Evolutionary conservation across 2,113 vertebrate species (phyloP).

Genomic region (Stegostoma tigrinum): DNA sequence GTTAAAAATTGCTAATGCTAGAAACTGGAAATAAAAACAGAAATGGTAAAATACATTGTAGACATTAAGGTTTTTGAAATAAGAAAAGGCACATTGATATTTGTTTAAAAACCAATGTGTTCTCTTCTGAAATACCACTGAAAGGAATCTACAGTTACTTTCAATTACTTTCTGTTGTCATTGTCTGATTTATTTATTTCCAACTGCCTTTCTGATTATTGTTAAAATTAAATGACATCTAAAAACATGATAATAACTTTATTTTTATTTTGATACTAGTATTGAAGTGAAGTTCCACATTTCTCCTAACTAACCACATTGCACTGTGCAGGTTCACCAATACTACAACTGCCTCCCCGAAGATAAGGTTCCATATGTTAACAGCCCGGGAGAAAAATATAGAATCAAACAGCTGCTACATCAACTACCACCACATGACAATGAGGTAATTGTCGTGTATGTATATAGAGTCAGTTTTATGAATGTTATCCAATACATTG

Average conservation of each 20-base stretch:
- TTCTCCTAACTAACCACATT: background rate
- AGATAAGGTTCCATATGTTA: slow-evolving; percentile 96
- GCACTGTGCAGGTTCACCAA: slow-evolving; percentile 76
- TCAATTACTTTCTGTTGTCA: background rate
- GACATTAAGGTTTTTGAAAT: background rate
- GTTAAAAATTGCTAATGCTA: background rate
- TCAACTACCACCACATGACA: slow-evolving; percentile 95
- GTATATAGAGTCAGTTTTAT: background rate
- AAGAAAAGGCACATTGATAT: background rate
- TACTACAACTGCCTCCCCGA: slow-evolving; percentile 96
- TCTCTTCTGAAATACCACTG: background rate
- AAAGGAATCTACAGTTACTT: background rate
- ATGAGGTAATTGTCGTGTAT: slow-evolving; percentile 62
- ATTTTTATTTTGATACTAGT: background rate
- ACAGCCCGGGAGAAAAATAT: slow-evolving; percentile 92
- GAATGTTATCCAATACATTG: background rate
- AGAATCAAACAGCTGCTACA: slow-evolving; percentile 94
- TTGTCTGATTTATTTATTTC: background rate
- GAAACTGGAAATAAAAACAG: background rate
- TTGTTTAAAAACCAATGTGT: background rate
- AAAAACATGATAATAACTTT: background rate
- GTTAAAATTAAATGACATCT: background rate
- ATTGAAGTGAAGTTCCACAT: background rate
- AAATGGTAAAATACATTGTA: background rate
- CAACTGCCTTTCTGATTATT: background rate